These are phyloP conservation scores for Anneissia japonica DNA, from an alignment of 35 echinoderm and acorn worm species.

Conservation along the genomic window DNA sequence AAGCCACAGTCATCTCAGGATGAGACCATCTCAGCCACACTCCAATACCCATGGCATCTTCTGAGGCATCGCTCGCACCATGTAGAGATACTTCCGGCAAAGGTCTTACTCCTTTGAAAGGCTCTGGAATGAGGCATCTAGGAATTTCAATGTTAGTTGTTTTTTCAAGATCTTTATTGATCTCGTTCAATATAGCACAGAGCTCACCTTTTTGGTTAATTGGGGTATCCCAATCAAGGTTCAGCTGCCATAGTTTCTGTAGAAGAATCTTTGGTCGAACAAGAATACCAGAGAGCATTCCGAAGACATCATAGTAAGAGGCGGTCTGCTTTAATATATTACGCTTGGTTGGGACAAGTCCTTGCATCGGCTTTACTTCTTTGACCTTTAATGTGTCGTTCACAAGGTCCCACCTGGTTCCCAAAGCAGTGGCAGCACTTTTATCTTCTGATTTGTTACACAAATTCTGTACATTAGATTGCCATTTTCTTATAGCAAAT, in stretches of 20 bases:
- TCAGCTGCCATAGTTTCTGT: conserved; percentile 59
- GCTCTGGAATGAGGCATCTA: conserved; percentile 60
- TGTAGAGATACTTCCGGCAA: conserved; percentile 27
- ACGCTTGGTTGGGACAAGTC: conserved; percentile 47
- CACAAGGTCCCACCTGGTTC: conserved; percentile 50
- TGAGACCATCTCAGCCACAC: conserved; percentile 43
- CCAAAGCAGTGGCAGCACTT: conserved; percentile 20
- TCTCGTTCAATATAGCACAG: conserved; percentile 9
- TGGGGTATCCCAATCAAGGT: conserved; percentile 56
- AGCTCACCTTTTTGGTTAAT: conserved; percentile 19
- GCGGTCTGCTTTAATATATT: conserved; percentile 50
- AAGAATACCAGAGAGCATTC: conserved; percentile 32
- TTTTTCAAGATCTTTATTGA: conserved; percentile 41
- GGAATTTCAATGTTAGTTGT: conserved; percentile 37
- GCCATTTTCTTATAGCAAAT: conserved; percentile 65
- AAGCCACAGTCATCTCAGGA: neutral
- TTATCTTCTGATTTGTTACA: conserved; percentile 41
- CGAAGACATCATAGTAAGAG: conserved; percentile 71
- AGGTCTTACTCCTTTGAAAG: conserved; percentile 22
- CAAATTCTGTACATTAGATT: conserved; percentile 37
- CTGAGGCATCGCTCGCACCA: conserved; percentile 24
- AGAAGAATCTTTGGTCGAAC: conserved; percentile 48
- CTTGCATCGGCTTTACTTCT: conserved; percentile 6
- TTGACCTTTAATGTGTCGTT: conserved; percentile 51
- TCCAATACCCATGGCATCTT: conserved; percentile 40